These are phyloP conservation scores for Protomyctophum bolini DNA, from an alignment of 2,113 vertebrate species.

Conservation along the genomic window DNA sequence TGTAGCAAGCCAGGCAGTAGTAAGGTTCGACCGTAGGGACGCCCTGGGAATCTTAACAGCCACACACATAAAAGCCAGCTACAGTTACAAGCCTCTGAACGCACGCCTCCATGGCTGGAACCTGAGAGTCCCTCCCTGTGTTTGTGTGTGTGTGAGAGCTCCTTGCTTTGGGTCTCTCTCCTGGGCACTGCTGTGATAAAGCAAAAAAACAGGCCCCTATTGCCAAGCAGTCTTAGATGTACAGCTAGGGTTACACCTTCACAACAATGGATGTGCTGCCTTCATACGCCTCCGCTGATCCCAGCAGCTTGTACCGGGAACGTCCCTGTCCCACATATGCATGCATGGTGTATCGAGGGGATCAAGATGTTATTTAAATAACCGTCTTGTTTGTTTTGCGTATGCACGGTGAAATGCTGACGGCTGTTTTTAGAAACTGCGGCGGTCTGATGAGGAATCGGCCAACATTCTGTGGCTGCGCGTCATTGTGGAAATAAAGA, in stretches of 20 bases:
- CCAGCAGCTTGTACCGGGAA: slow-evolving; percentile 44
- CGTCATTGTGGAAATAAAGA: slow-evolving; percentile 43
- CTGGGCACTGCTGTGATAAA: slow-evolving; percentile 49
- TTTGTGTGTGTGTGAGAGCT: slow-evolving; percentile 53
- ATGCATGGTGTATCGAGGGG: too few relatives aligned
- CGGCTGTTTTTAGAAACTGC: not conserved
- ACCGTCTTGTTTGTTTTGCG: slow-evolving; percentile 15
- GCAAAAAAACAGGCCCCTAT: slow-evolving; percentile 44
- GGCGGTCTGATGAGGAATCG: slow-evolving; percentile 7
- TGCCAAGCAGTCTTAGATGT: slow-evolving; percentile 55
- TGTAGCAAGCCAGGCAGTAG: not conserved
- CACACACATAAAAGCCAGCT: slow-evolving; percentile 50
- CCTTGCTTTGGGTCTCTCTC: slow-evolving; percentile 53
- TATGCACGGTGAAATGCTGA: slow-evolving; percentile 16
- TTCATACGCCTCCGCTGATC: slow-evolving; percentile 47
- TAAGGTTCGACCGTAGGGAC: not conserved
- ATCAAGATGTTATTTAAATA: slow-evolving; percentile 13
- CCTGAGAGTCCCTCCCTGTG: slow-evolving; percentile 55
- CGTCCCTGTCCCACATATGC: slow-evolving; percentile 44
- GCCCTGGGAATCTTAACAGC: slow-evolving; percentile 45
- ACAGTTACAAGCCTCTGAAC: slow-evolving; percentile 65
- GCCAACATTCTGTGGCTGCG: slow-evolving; percentile 28
- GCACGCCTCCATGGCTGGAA: slow-evolving; percentile 45
- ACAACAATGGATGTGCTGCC: slow-evolving; percentile 59
- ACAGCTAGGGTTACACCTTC: slow-evolving; percentile 64